Conservation (phyloP, 2,113 vertebrate species). For the Chaetorhynchus papuensis region DNA sequence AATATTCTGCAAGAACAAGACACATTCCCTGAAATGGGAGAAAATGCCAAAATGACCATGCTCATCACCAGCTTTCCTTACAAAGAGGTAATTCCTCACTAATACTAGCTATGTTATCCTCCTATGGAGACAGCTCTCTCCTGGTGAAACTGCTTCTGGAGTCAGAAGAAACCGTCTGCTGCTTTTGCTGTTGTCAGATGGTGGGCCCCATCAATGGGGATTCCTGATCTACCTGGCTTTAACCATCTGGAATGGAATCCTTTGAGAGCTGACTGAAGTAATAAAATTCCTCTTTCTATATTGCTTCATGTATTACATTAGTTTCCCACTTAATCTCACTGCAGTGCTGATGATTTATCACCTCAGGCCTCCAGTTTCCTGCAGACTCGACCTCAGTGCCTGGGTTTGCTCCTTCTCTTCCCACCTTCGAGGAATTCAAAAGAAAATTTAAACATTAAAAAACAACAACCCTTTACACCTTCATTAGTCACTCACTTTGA, state of each 20-base stretch:
- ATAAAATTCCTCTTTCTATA: background rate
- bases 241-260: background rate
- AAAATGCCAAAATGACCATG: background rate
- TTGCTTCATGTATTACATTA: background rate
- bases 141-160: background rate
- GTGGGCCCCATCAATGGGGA: background rate
- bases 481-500: background rate
- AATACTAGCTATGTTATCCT: background rate
- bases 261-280: background rate
- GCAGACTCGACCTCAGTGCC: background rate
- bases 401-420: background rate
- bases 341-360: background rate
- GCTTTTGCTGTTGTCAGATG: background rate
- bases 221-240: background rate
- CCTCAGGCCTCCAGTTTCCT: background rate
- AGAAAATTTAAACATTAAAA: background rate
- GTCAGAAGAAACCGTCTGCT: background rate
- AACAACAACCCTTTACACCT: background rate
- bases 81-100: background rate
- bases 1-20: background rate
- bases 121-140: background rate
- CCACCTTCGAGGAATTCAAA: background rate
- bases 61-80: background rate
- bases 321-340: background rate
- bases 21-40: accelerated